Evolutionary conservation across 2,888 invertebrate species (phyloP), one percentile per base, ranked within the genome.

Genomic region (Muschampia plurimacula): DNA sequence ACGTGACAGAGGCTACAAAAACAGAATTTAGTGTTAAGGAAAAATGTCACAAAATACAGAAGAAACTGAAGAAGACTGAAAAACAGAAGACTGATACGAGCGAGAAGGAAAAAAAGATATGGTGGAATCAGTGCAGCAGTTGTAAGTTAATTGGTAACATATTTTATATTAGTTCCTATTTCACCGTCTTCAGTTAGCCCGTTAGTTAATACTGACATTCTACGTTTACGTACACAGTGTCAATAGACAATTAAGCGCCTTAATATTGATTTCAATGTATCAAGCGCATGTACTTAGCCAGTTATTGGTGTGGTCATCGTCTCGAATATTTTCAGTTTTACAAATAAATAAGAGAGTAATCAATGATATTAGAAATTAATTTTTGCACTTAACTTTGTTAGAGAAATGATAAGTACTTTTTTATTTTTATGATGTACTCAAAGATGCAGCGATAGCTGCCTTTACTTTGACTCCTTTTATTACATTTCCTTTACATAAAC

Each of bases 91-190:
- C 92, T 92, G 92, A 92, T 81, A 82, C 76, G 66, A 82, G 84
- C 55, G 81, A 83, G 72, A 89, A 86, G 74, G 93, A 94, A 82
- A 95, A 94, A 84, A 90, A 88, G 44, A 93, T 95, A 78, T 94
- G 95, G 95, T 95, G 94, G 94, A 93, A 93, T 75, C 93, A 94
- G 81, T 93, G 93, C 84, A 91, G 85, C 82, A 90, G 92, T 80
- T 85, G 94, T 94, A 85, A 94, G 94, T 93, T 84, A 62, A 74
- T 64, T 46, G n/a, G 15, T 69, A 28, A 12, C 55, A 55, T 28
- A 64, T 57, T 9, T 9, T 15, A 10, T 2, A 22, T 63, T 41
- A 41, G 52, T 15, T 2, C 52, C n/a, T 7, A n/a, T n/a, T n/a
- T 49, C n/a, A 6, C n/a, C 5, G n/a, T 49, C 13, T n/a, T 36